A percentile compares a stretch with the other conserved stretches of the same genome.
These are phyloP conservation scores for Diaprepes abbreviatus DNA, from an alignment of 2,888 invertebrate species.

Conservation along the genomic window DNA sequence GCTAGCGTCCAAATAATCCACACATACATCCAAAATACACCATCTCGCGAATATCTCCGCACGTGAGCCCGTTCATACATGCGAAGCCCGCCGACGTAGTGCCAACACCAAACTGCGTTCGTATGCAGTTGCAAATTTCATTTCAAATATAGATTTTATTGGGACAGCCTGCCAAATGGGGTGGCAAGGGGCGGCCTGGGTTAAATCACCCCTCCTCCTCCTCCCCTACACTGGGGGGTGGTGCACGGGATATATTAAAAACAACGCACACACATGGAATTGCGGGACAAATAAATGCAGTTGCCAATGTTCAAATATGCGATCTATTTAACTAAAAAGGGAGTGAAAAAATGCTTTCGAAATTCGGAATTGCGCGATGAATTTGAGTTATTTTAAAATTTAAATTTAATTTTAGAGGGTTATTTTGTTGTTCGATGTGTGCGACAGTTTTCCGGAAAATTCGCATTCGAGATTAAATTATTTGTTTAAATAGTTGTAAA, in stretches of 20 bases:
- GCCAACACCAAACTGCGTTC: constrained; percentile 18
- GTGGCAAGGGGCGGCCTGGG: constrained; percentile 29
- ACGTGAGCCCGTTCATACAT: constrained; percentile 3
- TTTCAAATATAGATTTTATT: constrained; percentile 58
- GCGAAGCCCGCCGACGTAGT: constrained; percentile 2
- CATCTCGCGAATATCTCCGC: constrained; percentile 7
- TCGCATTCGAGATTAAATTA: no score
- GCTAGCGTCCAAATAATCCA: constrained; percentile 14
- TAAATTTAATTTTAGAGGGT: neutral
- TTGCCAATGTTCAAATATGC: neutral
- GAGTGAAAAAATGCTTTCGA: neutral
- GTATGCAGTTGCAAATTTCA: constrained; percentile 46
- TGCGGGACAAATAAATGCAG: constrained; percentile 3
- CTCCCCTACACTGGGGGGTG: no score
- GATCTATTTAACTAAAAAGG: neutral
- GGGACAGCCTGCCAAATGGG: constrained; percentile 46
- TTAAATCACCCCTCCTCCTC: constrained; percentile 38
- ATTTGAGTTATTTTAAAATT: neutral
- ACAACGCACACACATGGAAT: constrained; percentile 10
- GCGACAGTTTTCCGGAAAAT: no score
- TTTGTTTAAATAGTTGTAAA: no score
- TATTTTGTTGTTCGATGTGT: no score
- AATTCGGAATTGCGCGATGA: neutral
- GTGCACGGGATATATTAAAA: constrained; percentile 8
- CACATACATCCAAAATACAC: constrained; percentile 10